Evolutionary conservation across 2,797 vertebrate species (phyloP), one percentile per base, ranked within the genome.

Genomic region (Zalophus californianus): DNA sequence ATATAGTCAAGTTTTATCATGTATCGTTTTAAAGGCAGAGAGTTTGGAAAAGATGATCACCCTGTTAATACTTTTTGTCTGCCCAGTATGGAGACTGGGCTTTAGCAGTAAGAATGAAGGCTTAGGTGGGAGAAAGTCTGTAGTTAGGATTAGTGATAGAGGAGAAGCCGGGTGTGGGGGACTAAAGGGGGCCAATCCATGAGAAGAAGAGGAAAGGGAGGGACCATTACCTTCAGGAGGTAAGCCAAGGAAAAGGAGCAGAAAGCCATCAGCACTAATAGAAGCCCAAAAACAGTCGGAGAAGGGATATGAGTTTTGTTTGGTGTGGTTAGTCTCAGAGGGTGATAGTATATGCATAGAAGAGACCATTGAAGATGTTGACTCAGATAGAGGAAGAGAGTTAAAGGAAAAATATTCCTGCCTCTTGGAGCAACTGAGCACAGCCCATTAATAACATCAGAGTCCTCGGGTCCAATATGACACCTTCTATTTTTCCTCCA

Each of bases 401-500:
- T 79, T 75, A 78, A 88, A 87, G 23, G 44, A 78, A 95, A 93
- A 83, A 44, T 5, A 82, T 86, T 60, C 32, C 68, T 90, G 52
- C 27, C 27, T 91, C 80, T 96, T 87, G 60, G 12, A 97, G 44
- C 54, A 91, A 87, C 15, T 79, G 29, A 97, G 13, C 56, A 86
- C 10, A 92, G 27, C 32, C 27, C 41, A 92, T 96, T 23, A 92
- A 86, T 94, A 94, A 91, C 18, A 75, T 68, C 56, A 91, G 54
- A 52, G 7, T 92, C 32, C 5, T 66, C 62, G 41, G 48, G 78
- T 92, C 80, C 64, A 91, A n/a, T 94, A 44, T 75, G 35, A 9
- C n/a, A 70, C 44, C 60, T 97, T 92, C 48, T 93, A 29, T 77
- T 95, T 91, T 96, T 83, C 78, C 70, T 82, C 21, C n/a, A 95